Percentiles rank a stretch among this genome's conserved stretches.
Conservation (phyloP, 2,113 vertebrate species). For the Tachysurus vachellii region DNA sequence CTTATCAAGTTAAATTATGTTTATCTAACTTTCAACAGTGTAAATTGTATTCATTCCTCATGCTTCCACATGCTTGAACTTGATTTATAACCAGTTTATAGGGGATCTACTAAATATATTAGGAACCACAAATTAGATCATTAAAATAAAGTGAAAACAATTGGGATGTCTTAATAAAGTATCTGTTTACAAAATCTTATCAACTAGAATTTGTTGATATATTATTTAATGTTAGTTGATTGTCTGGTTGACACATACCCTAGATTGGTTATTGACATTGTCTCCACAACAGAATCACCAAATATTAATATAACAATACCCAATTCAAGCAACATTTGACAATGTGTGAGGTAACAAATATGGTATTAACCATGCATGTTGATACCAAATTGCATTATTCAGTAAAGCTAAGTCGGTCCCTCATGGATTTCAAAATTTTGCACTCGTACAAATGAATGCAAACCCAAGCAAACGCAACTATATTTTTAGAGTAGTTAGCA, state of each 20-base stretch:
- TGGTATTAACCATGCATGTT: not conserved
- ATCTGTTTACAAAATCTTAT: not conserved
- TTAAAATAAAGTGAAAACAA: not conserved
- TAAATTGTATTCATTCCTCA: not conserved
- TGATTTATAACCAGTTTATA: not conserved
- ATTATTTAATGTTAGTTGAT: not conserved
- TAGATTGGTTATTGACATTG: no score
- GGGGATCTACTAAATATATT: not conserved
- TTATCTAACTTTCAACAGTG: not conserved
- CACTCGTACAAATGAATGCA: no score
- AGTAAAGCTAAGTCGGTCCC: not conserved
- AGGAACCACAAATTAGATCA: not conserved
- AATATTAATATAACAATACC: not conserved
- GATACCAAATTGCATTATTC: not conserved
- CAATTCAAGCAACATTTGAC: not conserved
- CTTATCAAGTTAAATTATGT: not conserved
- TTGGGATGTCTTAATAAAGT: not conserved
- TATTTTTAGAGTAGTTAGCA: no score
- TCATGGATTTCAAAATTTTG: no score
- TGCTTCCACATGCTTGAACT: not conserved
- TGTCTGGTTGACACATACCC: not conserved
- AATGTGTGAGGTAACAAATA: not conserved
- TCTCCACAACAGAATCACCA: not conserved
- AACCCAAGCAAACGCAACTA: no score
- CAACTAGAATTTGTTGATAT: not conserved